These are phyloP conservation scores for Conus canariensis DNA, from an alignment of 2,888 invertebrate species.

Conservation along the genomic window DNA sequence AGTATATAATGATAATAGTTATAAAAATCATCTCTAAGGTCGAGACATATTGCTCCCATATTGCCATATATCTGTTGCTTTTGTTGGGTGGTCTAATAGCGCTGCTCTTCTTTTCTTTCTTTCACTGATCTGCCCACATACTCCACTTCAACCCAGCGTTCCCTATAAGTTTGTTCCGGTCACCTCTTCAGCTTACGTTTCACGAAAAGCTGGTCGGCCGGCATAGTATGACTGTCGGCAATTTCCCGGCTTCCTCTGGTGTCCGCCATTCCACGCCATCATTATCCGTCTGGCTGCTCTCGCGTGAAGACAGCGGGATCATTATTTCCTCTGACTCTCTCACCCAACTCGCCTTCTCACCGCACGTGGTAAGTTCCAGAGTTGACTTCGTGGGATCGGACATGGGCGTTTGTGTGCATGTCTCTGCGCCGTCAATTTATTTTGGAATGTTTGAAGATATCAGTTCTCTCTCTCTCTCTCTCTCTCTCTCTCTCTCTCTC, in stretches of 20 bases:
- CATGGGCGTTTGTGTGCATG: too few species aligned
- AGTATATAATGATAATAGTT: too few species aligned
- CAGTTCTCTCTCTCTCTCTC: neutral
- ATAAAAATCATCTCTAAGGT: too few species aligned
- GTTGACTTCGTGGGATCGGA: too few species aligned
- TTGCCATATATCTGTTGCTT: too few species aligned
- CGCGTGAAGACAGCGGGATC: neutral
- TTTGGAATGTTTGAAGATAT: neutral
- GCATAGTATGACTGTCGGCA: neutral
- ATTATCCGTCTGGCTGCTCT: conserved; percentile 23
- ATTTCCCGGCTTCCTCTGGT: neutral
- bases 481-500: neutral
- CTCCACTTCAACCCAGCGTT: too few species aligned
- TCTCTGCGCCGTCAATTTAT: neutral
- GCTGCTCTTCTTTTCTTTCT: too few species aligned
- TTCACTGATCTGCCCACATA: too few species aligned
- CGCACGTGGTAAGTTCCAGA: neutral
- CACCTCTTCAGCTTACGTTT: neutral
- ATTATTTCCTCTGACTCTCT: conserved; percentile 1
- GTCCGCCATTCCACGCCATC: conserved; percentile 9
- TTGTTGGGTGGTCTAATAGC: too few species aligned
- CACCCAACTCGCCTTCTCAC: neutral
- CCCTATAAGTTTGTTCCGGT: neutral
- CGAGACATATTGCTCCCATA: too few species aligned
- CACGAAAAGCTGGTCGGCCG: neutral